These are phyloP conservation scores for Galeruca laticollis DNA, from an alignment of 2,888 invertebrate genomes.

Conservation along the genomic window DNA sequence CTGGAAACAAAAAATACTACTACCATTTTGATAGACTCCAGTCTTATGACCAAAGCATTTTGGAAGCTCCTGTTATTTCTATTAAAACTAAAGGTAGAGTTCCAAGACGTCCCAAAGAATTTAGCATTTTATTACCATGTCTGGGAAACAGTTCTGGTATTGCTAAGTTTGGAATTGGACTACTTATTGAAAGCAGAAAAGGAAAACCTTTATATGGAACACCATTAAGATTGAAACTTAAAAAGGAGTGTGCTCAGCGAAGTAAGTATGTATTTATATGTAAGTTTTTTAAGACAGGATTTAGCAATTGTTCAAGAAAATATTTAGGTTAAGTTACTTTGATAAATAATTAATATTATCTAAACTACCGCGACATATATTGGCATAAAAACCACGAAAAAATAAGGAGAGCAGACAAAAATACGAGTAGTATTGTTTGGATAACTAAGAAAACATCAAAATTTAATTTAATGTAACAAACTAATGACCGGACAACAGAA, in stretches of 20 bases:
- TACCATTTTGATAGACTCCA: constrained; percentile 90
- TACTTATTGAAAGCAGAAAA: constrained; percentile 84
- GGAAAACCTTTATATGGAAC: constrained; percentile 87
- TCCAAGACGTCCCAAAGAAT: constrained; percentile 89
- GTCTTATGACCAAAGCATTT: constrained; percentile 85
- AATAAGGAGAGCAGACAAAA: too few relatives aligned
- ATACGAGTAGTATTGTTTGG: too few relatives aligned
- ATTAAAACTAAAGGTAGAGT: constrained; percentile 88
- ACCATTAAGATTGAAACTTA: constrained; percentile 85
- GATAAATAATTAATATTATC: too few relatives aligned
- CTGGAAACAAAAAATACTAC: constrained; percentile 82
- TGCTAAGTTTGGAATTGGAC: constrained; percentile 87
- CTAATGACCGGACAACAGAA: too few relatives aligned
- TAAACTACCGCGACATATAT: too few relatives aligned
- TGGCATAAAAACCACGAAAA: too few relatives aligned
- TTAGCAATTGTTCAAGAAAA: background rate
- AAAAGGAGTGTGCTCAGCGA: constrained; percentile 94
- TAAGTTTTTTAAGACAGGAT: constrained; percentile 23
- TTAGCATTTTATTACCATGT: constrained; percentile 89
- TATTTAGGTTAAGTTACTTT: background rate
- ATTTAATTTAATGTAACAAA: too few relatives aligned
- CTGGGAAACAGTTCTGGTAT: constrained; percentile 89
- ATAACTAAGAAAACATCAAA: too few relatives aligned
- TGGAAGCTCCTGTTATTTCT: constrained; percentile 89
- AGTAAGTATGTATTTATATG: constrained; percentile 67